Evolutionary conservation across 2,113 vertebrate species (phyloP), one percentile per base, ranked within the genome.

Genomic region (Blennius ocellaris): DNA sequence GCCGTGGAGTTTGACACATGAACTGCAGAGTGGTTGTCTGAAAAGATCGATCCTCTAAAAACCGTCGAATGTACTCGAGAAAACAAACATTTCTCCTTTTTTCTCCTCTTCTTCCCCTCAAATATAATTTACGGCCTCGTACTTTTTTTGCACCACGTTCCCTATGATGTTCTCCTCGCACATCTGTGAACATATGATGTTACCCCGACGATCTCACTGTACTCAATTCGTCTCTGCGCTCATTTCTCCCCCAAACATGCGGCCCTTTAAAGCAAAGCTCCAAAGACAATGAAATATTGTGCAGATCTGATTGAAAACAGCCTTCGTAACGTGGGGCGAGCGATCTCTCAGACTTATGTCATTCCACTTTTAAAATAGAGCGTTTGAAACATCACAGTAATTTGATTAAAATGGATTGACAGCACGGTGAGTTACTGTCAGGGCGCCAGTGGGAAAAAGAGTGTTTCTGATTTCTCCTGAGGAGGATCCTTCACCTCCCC

Each of bases 321-420:
- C 53, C 90, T 81, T 89, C 76, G 44, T 58, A 6, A 84, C 38
- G 78, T 67, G 70, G 84, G 73, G 30, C 69, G 38, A 21, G 64
- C 50, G 30, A 70, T 78, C 76, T 88, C 69, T 80, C 73, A 76
- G 81, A 16, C 59, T 81, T 68, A 58, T 87, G 83, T 84, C 81
- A 85, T 74, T 79, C 64, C 79, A 65, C 50, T 49, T 90, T 89
- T 50, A 76, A 78, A 87, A 84, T 64, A 71, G 89, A 81, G 21
- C 44, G 69, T 88, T 83, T 83, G 70, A 89, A 93, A 85, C 16
- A 73, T 75, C 63, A 49, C 68, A 8, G 84, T 81, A 90, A 90
- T 87, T 83, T 81, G 87, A 91, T 93, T 86, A 82, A 87, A 91
- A 88, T 47, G 74, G 79, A 89, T 72, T 85, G 87, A 87, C 77